Evolutionary conservation across 2,113 vertebrate species (phyloP), one percentile per base, ranked within the genome.

Genomic region (Solea solea): DNA sequence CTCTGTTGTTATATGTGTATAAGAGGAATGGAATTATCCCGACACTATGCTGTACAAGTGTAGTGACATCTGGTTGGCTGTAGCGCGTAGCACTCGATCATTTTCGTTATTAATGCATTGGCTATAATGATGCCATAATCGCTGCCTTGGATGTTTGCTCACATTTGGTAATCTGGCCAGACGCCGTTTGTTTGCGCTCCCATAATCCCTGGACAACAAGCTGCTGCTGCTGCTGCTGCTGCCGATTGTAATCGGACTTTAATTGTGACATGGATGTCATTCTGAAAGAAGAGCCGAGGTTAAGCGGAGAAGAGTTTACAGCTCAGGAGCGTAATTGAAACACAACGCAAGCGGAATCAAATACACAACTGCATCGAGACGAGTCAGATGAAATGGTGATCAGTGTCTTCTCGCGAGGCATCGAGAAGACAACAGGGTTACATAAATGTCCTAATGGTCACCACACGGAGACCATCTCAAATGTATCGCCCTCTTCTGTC

Each of bases 261-360:
- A 80, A 84, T 87, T 84, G 69, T 79, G 65, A 81, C 63, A 86
- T 77, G 63, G 60, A 52, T 78, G 69, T 70, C 48, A 82, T 82
- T 80, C 75, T 74, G 42, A 74, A 81, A 84, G 76, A 28, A 57
- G 65, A 34, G 21, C 21, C 21, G 21, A 21, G 21, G 21, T 21
- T 21, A 21, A 21, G 21, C 21, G 1, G 21, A 21, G 21, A 34
- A 4, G 34, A 34, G 34, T 34, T 34, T 34, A 34, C 34, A 34
- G 34, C 34, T 34, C 34, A 34, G 34, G 34, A 34, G 1, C 5
- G 2, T 34, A 34, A 34, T 34, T 34, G 5, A 34, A 34, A 34
- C 5, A 4, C 34, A 34, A 6, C 34, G 59, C 41, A 64, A 48
- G n/a, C 55, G 60, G 5, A 69, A 49, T 40, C 28, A 55, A 25